Base-by-base conservation (phyloP, 2,113 vertebrate genomes). In the Megalops atlanticus region DNA sequence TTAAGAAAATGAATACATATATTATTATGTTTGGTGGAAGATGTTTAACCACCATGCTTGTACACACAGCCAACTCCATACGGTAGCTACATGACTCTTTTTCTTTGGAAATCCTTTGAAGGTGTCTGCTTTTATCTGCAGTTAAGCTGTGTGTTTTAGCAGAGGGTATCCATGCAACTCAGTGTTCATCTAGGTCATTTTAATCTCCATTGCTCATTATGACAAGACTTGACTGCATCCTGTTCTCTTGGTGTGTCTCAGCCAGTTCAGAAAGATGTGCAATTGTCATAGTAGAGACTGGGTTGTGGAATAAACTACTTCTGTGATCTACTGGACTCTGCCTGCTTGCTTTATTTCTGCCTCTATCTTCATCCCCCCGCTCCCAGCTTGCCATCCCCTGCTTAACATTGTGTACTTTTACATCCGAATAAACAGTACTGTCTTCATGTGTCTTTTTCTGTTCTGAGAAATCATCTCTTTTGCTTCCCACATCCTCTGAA, bases 291-390 rank as follows among this genome's bases (percentile, higher is more conserved):
- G 79, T 87, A 85, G 82, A 88, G 82, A 90, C 88, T 82, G 77
- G 85, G 82, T 88, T 88, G 88, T 91, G 89, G 89, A 92, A 92
- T 92, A 91, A 92, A 88, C 85, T 85, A 88, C 86, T 85, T 85
- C 87, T 88, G 81, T 86, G 45, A 79, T 83, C 80, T 83, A 89
- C 84, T 73, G 77, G 89, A 83, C 87, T 84, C 79, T 83, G 86
- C 69, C 89, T 88, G 85, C 86, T 89, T 92, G 85, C 88, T 92
- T 92, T 76, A 75, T 86, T 91, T 87, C 84, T 41, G 18, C 54
- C 40, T 77, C 79, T 77, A 38, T 83, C 81, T 84, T 64, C 87
- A 90, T 87, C 18, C 1, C 83, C 85, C 33, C 82, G 85, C 58
- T 84, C 64, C 72, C 75, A 75, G 33, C 58, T 81, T 78, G 33